Evolutionary conservation across 2,113 vertebrate species (phyloP), one percentile per base, ranked within the genome.

Genomic region (Gopherus flavomarginatus): DNA sequence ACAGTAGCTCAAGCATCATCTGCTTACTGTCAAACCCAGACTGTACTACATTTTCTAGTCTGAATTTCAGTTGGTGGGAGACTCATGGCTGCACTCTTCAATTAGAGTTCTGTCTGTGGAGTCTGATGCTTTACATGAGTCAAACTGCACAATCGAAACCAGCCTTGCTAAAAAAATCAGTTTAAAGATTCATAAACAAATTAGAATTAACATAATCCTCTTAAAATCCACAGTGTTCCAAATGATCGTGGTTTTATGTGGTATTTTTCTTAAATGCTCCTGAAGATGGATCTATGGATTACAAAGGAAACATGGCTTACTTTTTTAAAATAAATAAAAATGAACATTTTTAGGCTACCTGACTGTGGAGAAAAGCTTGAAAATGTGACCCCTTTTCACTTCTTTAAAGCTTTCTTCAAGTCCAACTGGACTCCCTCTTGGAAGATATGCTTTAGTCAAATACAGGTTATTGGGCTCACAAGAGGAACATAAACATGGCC

Each of bases 21-120:
- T 7, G 31, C 35, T 65, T 35, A 13, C 12, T 65, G 31, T 35
- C 62, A 57, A 26, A 57, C 10, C 56, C 16, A 29, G 24, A 59
- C 11, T 6, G 6, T 8, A 65, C 11, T 2, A 21, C 2, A 11
- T 22, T 79, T 0, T 35, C 52, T 38, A 3, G 0, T 6, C 35
- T 22, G 27, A 14, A 49, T n/a, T 49, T 69, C 62, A 69, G 14
- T 9, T 35, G 35, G 62, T 69, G 62, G 35, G 35, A 69, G 38
- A 19, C 49, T 19, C 26, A 65, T 8, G 0, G 12, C 52, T 86
- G 10, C n/a, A 44, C 0, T 2, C 0, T 79, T 16, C 4, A 5
- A 78, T 3, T 44, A 79, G 90, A 65, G 52, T 6, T 53, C 0
- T 86, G 14, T 3, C 57, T 38, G 31, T 35, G 35, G 49, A 53